Conservation (phyloP, 2,797 vertebrate genomes). For the Anniella stebbinsi region DNA sequence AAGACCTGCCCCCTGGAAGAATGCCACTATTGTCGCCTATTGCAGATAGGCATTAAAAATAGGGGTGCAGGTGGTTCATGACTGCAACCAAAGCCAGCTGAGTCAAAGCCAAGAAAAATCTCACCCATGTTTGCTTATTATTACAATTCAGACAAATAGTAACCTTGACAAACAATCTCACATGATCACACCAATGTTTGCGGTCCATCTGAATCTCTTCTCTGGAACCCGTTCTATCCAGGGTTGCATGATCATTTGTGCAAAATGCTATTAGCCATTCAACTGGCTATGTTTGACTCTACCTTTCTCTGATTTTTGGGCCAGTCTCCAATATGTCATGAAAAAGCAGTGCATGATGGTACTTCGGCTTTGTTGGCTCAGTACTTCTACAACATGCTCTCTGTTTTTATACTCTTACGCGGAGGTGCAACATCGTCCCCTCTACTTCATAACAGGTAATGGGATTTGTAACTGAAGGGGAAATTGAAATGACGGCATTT, state of each 20-base stretch:
- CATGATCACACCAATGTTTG: neutral
- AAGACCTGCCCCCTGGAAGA: too few species aligned
- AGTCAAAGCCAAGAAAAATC: too few species aligned
- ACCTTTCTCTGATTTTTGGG: neutral
- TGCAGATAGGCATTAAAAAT: too few species aligned
- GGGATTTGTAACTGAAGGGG: slow-evolving; percentile 83
- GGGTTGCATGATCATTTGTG: neutral
- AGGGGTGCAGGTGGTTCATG: too few species aligned
- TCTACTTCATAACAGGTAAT: slow-evolving; percentile 77
- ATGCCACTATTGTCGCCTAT: too few species aligned
- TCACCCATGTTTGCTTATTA: neutral
- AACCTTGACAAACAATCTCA: neutral
- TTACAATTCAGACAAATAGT: neutral
- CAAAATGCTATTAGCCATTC: neutral
- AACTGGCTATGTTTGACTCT: too few species aligned
- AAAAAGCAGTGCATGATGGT: neutral
- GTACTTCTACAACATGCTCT: slow-evolving; percentile 51
- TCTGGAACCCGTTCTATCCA: neutral
- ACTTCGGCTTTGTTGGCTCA: slow-evolving; percentile 26
- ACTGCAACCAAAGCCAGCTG: too few species aligned
- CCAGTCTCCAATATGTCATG: too few species aligned
- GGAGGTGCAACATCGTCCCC: slow-evolving; percentile 17
- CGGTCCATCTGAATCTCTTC: neutral
- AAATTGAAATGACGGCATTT: slow-evolving; percentile 85
- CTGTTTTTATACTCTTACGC: slow-evolving; percentile 58